Base-by-base conservation (phyloP, 2,888 invertebrate genomes). In the Cheilosia grossa region DNA sequence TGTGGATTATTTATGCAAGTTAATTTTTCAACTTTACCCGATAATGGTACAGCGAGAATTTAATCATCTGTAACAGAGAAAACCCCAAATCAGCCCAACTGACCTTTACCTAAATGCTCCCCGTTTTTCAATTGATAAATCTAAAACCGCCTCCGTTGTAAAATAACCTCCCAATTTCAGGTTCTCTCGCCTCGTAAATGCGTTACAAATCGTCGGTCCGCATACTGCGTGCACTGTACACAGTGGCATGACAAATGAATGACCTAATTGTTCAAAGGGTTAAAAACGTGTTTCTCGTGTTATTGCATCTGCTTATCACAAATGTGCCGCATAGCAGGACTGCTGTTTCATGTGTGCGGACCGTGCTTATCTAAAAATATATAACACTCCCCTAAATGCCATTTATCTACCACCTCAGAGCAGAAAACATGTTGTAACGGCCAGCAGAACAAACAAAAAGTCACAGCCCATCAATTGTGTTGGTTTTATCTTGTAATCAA, bases 291-390 rank as follows among this genome's bases (percentile, higher is more conserved):
- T 75, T 58, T 66, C 40, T 58, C 66, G 56, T 66, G 58, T 66
- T 58, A 66, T 58, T 66, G 58, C 66, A 66, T 58, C 66, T 58
- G 56, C 74, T 82, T 70, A 82, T 75, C 64, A 56, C 56, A 51
- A 80, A 19, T 66, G 44, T 80, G 67, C 63, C 51, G 61, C 67
- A 80, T 51, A 72, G 42, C 59, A 66, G 70, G n/a, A 13, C 21
- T 30, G 51, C 3, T 13, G 9, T 21, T 47, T 15, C 0, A 37
- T 4, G n/a, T 37, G 21, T 17, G 10, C 17, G 19, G 42, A 69
- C 21, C 44, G 44, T 69, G 47, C 56, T 27, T 33, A 42, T 24
- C 69, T 66, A 42, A 47, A 19, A 9, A 37, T 17, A 27, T 33
- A 19, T n/a, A 17, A 24, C 13, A 15, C 6, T 19, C 5, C 44